Evolutionary conservation across 2,113 vertebrate genomes (phyloP), one percentile per base, ranked within the genome.

Genomic region (Garra rufa): DNA sequence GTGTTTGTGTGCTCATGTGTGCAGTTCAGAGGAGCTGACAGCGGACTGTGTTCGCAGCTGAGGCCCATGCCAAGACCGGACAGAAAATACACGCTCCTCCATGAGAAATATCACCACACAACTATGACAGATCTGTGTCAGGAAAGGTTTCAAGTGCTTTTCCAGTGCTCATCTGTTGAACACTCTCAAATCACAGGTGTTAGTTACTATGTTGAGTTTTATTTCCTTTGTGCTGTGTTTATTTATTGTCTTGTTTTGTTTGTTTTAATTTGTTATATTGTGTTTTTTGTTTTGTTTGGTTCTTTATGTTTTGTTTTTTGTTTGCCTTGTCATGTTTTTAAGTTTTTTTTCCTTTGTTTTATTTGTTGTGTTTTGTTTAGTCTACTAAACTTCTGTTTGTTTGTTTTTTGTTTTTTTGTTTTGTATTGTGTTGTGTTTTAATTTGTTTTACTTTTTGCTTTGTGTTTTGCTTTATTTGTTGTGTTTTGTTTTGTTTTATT

Each of bases 1-100:
- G 76, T 67, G 82, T 82, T 70, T 73, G 71, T 69, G 59, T 73
- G 82, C 43, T 78, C 59, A 69, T 70, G 48, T 78, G 78, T 78
- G 48, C 44, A 2, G 48, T 81, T 83, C 21, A 17, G 13, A 61
- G 57, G 44, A 10, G 26, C 30, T 65, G 77, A 65, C 41, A 65
- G 57, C 57, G 1, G 38, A 26, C 76, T 59, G 7, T 24, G 34
- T 59, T 77, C 9, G 7, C 74, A 76, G 74, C 26, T 1, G 46
- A 30, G 26, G 26, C 17, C 17, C 30, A 77, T 74, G 55, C n/a
- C 57, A 76, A 57, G 19, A 74, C 65, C 7, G 11, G 1, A 21
- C 10, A 75, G 28, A 52, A 75, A 83, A 41, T 52, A 44, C 74
- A 26, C 2, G 26, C 50, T 46, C 11, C 48, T 65, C 81, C 63